Evolutionary conservation across 2,797 vertebrate genomes (phyloP).

Genomic region (Myotis findleyi): DNA sequence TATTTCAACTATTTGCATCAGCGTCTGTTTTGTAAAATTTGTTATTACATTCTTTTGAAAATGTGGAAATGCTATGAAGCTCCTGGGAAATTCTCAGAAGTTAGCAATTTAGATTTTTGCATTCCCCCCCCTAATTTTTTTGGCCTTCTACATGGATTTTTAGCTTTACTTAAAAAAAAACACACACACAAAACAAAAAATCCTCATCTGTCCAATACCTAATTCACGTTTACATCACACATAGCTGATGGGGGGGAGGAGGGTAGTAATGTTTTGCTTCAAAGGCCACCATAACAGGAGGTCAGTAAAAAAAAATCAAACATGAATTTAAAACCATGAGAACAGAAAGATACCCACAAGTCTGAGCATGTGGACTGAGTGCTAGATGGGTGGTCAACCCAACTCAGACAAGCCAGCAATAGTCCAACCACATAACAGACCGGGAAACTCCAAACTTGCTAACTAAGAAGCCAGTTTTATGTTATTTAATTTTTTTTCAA

Average conservation of each 20-base stretch:
- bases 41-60: conserved; percentile 62
- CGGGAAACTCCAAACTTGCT: conserved; percentile 73
- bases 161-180: conserved; percentile 2
- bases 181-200: not conserved
- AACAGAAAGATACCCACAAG: conserved; percentile 74
- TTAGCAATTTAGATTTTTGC: conserved; percentile 64
- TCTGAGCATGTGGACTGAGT: conserved; percentile 59
- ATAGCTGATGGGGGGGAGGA: not conserved
- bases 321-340: conserved; percentile 78
- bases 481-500: conserved; percentile 73
- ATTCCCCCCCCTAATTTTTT: not conserved
- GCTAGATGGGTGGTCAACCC: conserved; percentile 82
- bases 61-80: conserved; percentile 57
- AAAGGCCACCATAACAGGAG: conserved; percentile 76
- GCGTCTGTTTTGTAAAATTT: conserved; percentile 57
- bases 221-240: conserved; percentile 71
- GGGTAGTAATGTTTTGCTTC: conserved; percentile 71
- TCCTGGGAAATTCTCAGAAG: conserved; percentile 64
- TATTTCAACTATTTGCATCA: conserved; percentile 38
- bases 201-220: conserved; percentile 52
- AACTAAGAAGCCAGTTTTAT: conserved; percentile 76
- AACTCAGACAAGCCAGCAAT: conserved; percentile 79
- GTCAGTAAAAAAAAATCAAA: conserved; percentile 81
- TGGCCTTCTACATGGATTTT: conserved; percentile 66
- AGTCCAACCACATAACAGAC: conserved; percentile 83